Percentiles rank a stretch among this genome's conserved stretches.
Conservation (phyloP, 2,113 vertebrate species). For the Noctilio leporinus region DNA sequence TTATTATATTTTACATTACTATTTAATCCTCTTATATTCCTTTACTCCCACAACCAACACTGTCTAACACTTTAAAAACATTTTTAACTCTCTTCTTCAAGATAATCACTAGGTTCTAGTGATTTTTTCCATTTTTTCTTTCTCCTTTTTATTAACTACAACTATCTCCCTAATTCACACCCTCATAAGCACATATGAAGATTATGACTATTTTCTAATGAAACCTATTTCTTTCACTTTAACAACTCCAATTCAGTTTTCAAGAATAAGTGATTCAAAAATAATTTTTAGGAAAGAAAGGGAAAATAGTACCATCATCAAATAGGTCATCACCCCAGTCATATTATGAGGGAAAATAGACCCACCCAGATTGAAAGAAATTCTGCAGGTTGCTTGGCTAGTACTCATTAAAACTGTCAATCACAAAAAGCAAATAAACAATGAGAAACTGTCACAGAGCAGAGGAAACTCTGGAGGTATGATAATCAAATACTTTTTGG, state of each 20-base stretch:
- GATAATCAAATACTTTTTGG: not conserved
- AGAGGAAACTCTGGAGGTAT: not conserved
- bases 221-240: not conserved
- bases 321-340: fast-evolving
- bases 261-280: not conserved
- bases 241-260: not conserved
- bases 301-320: not conserved
- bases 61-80: not conserved
- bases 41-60: no score
- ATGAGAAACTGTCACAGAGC: not conserved
- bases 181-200: not conserved
- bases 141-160: not conserved
- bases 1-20: no score
- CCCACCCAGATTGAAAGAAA: not conserved
- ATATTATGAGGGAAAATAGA: not conserved
- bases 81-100: not conserved
- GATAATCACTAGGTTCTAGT: not conserved
- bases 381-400: not conserved
- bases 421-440: not conserved
- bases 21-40: no score
- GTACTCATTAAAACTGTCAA: not conserved
- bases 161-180: not conserved
- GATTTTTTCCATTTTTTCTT: not conserved
- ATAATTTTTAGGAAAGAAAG: not conserved
- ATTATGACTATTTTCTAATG: not conserved